Evolutionary conservation across 2,888 invertebrate genomes (phyloP).

Genomic region (Ischnura elegans): DNA sequence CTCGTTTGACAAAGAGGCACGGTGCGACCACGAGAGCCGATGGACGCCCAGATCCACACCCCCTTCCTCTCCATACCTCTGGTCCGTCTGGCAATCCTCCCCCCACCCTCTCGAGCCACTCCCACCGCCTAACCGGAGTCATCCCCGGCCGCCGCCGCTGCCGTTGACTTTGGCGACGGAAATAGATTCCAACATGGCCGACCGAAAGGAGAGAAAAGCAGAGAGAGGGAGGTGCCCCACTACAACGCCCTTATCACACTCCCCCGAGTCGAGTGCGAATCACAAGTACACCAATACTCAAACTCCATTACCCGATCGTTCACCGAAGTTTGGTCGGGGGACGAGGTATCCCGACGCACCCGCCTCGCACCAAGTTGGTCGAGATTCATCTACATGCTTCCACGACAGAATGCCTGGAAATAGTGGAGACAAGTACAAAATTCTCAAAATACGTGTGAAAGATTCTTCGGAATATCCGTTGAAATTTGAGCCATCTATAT

Average conservation of each 20-base stretch:
- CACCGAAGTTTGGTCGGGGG: too few species aligned
- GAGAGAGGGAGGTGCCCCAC: background rate
- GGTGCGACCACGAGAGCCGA: background rate
- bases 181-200: conserved; percentile 33
- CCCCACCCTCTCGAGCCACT: background rate
- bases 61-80: background rate
- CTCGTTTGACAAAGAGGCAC: background rate
- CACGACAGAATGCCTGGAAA: too few species aligned
- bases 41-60: background rate
- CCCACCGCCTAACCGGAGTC: background rate
- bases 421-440: too few species aligned
- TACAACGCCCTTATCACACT: background rate
- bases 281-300: background rate
- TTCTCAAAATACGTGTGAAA: too few species aligned
- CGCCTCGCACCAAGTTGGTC: too few species aligned
- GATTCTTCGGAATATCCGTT: too few species aligned
- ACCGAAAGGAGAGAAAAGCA: too few species aligned
- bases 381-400: too few species aligned
- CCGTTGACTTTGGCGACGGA: conserved; percentile 35
- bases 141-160: conserved; percentile 21
- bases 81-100: background rate
- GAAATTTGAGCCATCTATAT: too few species aligned
- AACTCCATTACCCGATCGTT: background rate
- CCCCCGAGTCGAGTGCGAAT: background rate
- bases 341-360: too few species aligned